Evolutionary conservation across 2,888 invertebrate species (phyloP).

Genomic region (Micoletzkya japonica): DNA sequence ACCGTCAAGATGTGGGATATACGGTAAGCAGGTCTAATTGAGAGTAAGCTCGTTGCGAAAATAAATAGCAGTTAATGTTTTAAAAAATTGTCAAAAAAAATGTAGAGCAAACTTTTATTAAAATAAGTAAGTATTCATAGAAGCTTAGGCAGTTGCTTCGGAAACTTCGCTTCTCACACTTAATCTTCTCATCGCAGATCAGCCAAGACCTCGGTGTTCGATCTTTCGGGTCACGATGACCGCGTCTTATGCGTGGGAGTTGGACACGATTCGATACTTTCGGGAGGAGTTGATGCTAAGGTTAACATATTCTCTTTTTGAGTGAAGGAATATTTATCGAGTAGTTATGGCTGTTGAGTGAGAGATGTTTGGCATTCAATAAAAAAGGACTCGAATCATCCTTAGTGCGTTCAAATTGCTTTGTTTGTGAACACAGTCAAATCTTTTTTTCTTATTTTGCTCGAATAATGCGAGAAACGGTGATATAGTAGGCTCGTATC

Average conservation of each 20-base stretch:
- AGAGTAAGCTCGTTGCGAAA: background rate
- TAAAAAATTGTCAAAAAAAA: no score
- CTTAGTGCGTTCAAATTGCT: no score
- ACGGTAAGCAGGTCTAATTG: slow-evolving; percentile 36
- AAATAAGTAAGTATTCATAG: background rate
- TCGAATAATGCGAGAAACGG: no score
- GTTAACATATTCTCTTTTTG: slow-evolving; percentile 71
- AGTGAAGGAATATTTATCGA: no score
- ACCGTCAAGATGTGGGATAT: slow-evolving; percentile 93
- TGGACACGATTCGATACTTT: slow-evolving; percentile 71
- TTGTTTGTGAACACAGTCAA: no score
- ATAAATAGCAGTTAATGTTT: no score
- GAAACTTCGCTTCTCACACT: background rate
- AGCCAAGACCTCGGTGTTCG: slow-evolving; percentile 86
- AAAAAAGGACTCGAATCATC: no score
- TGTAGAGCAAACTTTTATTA: no score
- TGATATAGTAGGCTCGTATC: no score
- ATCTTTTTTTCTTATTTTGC: no score
- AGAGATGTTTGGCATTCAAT: no score
- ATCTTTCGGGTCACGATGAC: slow-evolving; percentile 89
- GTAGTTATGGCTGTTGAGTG: no score
- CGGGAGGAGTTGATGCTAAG: slow-evolving; percentile 90
- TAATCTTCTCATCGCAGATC: slow-evolving; percentile 70
- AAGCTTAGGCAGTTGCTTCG: background rate
- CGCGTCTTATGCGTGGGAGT: slow-evolving; percentile 75